Percentiles rank a stretch among this genome's conserved stretches.
These are phyloP conservation scores for Phataginus tetradactyla DNA, from an alignment of 2,797 vertebrate genomes.

Conservation along the genomic window DNA sequence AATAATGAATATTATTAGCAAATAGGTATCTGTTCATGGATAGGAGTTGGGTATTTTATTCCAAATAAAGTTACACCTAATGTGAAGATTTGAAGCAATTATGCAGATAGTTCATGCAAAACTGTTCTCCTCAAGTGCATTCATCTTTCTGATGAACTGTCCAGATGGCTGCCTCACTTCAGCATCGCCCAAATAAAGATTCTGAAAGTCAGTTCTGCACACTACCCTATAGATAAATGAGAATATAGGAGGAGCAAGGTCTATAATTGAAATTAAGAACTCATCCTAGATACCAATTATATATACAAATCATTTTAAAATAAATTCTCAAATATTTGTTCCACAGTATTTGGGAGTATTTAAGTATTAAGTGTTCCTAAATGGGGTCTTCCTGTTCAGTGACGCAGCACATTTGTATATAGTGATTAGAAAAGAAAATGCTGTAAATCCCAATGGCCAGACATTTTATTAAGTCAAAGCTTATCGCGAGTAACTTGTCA, in stretches of 20 bases:
- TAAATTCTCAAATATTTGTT: neutral
- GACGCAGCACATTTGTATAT: neutral
- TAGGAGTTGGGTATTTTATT: slow-evolving; percentile 37
- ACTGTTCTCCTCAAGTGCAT: neutral
- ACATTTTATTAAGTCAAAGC: neutral
- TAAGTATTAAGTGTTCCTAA: neutral
- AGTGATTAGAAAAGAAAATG: neutral
- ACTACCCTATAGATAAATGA: neutral
- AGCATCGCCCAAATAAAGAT: neutral
- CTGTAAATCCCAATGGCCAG: neutral
- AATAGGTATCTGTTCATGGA: neutral
- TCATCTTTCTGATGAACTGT: neutral
- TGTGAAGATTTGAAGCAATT: neutral
- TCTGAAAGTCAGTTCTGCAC: neutral
- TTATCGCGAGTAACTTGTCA: neutral
- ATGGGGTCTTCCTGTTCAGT: neutral
- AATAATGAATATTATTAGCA: neutral
- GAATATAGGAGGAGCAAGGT: neutral
- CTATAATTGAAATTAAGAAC: neutral
- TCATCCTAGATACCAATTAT: neutral
- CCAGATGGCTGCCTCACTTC: neutral
- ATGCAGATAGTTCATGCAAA: neutral
- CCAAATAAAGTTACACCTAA: neutral
- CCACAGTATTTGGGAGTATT: neutral
- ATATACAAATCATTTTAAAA: neutral